Evolutionary conservation across 2,888 invertebrate species (phyloP).

Genomic region (Leuctra nigra): DNA sequence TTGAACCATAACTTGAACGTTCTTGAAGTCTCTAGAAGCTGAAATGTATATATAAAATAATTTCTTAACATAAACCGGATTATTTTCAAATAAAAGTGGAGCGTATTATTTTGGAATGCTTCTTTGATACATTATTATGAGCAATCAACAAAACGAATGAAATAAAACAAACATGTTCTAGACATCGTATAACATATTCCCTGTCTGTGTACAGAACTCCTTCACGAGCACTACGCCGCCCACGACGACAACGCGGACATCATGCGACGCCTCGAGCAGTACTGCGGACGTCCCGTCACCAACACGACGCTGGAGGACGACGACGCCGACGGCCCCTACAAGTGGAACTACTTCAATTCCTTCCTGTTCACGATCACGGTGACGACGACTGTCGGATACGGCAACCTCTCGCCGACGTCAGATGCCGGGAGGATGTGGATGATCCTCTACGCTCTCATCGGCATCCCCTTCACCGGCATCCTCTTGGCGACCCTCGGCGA

Average conservation of each 20-base stretch:
- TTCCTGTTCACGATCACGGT: slow-evolving; percentile 89
- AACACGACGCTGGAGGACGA: slow-evolving; percentile 47
- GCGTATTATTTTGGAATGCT: too few relatives aligned
- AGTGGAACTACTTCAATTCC: slow-evolving; percentile 88
- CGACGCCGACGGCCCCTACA: slow-evolving; percentile 32
- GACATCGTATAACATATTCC: too few relatives aligned
- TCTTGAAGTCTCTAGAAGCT: too few relatives aligned
- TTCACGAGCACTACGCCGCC: slow-evolving; percentile 52
- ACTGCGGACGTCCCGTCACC: slow-evolving; percentile 68
- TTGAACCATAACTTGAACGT: too few relatives aligned
- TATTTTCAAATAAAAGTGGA: too few relatives aligned
- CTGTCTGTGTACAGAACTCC: slow-evolving; percentile 50
- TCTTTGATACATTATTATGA: too few relatives aligned
- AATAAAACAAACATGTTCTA: slow-evolving; percentile 18
- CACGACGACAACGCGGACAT: slow-evolving; percentile 51
- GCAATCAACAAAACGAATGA: slow-evolving; percentile 23
- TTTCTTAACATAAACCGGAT: too few relatives aligned
- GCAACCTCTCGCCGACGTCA: slow-evolving; percentile 81
- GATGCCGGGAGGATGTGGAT: slow-evolving; percentile 73
- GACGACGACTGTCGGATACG: slow-evolving; percentile 90
- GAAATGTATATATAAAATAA: too few relatives aligned
- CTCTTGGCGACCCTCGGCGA: slow-evolving; percentile 74
- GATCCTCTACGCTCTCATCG: slow-evolving; percentile 81
- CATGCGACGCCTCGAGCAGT: slow-evolving; percentile 55
- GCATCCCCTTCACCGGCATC: slow-evolving; percentile 76